phyloP scores from a whole-genome alignment of 2,888 invertebrate species.

The Uloborus plumipes region DNA sequence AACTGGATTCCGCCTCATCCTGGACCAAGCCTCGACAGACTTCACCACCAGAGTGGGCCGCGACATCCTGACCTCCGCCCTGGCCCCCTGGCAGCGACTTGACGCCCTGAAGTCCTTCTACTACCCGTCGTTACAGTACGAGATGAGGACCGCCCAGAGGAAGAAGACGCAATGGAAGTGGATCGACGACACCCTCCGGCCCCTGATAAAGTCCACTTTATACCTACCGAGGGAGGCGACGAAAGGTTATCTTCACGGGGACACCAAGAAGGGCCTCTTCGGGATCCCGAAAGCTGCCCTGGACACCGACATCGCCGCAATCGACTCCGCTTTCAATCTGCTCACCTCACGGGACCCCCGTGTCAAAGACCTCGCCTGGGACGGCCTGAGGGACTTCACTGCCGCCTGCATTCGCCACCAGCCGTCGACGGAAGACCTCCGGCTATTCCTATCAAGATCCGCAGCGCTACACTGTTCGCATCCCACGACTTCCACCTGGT shows the following conservation, averaged over 20 bases:
- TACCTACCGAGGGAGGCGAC: neutral
- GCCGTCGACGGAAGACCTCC: too few relatives aligned
- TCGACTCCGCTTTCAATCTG: too few relatives aligned
- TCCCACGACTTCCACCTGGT: neutral
- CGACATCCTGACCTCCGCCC: neutral
- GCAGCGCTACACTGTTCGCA: too few relatives aligned
- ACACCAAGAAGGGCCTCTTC: too few relatives aligned
- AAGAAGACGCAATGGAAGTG: neutral
- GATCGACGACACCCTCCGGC: neutral
- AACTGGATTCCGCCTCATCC: neutral
- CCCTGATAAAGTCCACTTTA: neutral
- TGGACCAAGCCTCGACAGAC: neutral
- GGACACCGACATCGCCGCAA: too few relatives aligned
- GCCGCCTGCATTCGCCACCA: too few relatives aligned
- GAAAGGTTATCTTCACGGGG: too few relatives aligned
- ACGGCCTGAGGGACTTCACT: too few relatives aligned
- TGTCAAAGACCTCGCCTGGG: too few relatives aligned
- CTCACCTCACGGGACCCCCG: too few relatives aligned
- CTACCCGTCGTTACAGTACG: too few relatives aligned
- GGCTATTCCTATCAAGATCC: too few relatives aligned
- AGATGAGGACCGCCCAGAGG: neutral
- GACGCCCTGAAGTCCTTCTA: neutral
- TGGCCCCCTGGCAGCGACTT: neutral
- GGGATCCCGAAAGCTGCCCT: neutral
- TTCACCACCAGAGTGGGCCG: neutral